Conservation (phyloP, 2,797 vertebrate genomes). For the Arctocebus calabarensis region DNA sequence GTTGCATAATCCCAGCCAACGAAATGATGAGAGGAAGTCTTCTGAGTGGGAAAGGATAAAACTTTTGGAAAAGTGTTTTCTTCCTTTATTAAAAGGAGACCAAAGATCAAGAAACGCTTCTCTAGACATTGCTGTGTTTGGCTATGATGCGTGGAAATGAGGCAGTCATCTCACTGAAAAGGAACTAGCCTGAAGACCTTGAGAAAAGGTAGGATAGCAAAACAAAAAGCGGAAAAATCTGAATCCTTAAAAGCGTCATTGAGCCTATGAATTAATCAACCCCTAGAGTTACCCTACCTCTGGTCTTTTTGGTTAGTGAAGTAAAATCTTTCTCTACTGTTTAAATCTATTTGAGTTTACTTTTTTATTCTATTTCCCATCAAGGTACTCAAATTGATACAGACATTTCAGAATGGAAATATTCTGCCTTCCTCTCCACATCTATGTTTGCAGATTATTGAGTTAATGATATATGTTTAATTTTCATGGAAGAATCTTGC, state of each 20-base stretch:
- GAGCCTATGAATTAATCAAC: neutral
- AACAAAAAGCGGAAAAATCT: neutral
- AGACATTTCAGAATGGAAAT: constrained; percentile 23
- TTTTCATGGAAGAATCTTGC: constrained; percentile 56
- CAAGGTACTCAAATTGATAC: neutral
- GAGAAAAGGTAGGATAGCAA: neutral
- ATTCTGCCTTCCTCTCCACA: constrained; percentile 6
- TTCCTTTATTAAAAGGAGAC: neutral
- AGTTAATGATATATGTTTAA: constrained; percentile 24
- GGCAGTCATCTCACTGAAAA: neutral
- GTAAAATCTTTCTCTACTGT: constrained; percentile 9
- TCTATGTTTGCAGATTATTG: constrained; percentile 28
- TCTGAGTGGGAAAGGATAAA: neutral
- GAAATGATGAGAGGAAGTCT: neutral
- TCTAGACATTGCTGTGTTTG: neutral
- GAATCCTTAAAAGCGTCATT: neutral
- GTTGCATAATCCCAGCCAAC: neutral
- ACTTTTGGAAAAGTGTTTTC: neutral
- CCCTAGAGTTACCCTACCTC: neutral
- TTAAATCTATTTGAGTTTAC: neutral
- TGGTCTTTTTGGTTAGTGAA: neutral
- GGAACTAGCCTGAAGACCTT: neutral
- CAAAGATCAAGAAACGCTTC: neutral
- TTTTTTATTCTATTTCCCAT: neutral
- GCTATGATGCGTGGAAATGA: neutral